phyloP scores from a whole-genome alignment of 1,140 invertebrate genomes.

The Nomia melanderi region DNA sequence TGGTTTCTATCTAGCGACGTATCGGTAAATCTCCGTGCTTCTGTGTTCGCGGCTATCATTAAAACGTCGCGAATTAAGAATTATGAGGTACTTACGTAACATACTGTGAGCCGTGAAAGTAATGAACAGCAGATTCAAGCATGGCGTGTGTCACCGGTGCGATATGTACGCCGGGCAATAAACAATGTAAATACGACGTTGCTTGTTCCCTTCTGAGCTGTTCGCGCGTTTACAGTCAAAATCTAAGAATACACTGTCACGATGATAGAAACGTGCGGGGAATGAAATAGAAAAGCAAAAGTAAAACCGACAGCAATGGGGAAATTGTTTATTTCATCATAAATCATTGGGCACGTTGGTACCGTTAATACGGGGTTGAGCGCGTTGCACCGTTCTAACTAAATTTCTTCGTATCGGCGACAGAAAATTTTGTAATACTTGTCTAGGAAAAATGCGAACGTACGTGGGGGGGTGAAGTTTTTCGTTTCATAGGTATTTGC shows the following conservation, averaged over 20 bases:
- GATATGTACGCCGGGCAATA: constrained; percentile 31
- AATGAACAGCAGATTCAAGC: constrained; percentile 39
- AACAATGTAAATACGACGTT: constrained; percentile 50
- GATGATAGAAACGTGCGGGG: background rate
- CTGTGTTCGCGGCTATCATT: constrained; percentile 44
- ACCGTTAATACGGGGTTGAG: background rate
- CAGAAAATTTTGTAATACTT: background rate
- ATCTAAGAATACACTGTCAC: constrained; percentile 11
- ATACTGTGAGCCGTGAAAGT: constrained; percentile 35
- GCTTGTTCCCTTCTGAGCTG: constrained; percentile 6
- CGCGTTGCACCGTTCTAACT: background rate
- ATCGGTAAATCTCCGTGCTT: constrained; percentile 44
- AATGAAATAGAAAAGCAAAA: background rate
- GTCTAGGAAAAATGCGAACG: no score
- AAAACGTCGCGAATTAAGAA: constrained; percentile 48
- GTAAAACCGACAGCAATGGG: background rate
- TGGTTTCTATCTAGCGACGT: constrained; percentile 20
- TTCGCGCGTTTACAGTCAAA: constrained; percentile 10
- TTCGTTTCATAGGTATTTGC: no score
- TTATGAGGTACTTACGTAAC: constrained; percentile 45
- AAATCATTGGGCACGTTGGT: background rate
- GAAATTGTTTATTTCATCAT: constrained; percentile 13
- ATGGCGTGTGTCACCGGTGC: constrained; percentile 28
- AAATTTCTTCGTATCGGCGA: background rate
- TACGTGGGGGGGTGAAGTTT: no score